Evolutionary conservation across 2,113 vertebrate genomes (phyloP).

Genomic region (Steatornis caripensis): DNA sequence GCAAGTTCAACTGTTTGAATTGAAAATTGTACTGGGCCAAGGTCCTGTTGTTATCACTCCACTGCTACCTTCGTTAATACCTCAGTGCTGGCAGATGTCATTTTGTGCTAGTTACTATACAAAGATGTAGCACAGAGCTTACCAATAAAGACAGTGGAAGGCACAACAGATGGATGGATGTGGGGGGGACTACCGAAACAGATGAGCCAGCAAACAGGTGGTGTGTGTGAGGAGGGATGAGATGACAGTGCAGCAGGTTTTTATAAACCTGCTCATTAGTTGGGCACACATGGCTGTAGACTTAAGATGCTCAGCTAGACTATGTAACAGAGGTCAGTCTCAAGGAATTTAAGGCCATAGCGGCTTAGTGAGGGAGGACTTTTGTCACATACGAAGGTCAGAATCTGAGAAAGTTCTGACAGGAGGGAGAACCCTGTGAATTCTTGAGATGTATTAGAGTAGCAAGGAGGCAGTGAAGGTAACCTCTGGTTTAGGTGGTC

Average conservation of each 20-base stretch:
- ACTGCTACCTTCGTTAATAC: not conserved
- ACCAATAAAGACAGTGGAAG: not conserved
- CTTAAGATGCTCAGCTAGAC: not conserved
- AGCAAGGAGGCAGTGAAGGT: not conserved
- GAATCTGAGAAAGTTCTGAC: not conserved
- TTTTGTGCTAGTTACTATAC: not conserved
- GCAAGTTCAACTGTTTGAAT: not conserved
- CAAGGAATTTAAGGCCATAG: not conserved
- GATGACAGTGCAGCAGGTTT: not conserved
- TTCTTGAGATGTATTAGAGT: not conserved
- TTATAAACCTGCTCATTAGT: not conserved
- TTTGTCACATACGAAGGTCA: not conserved
- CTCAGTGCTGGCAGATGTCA: not conserved
- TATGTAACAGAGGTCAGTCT: not conserved
- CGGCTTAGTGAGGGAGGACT: not conserved
- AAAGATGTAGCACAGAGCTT: not conserved
- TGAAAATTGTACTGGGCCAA: not conserved
- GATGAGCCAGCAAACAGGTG: not conserved
- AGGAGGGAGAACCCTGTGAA: not conserved
- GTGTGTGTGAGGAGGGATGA: not conserved
- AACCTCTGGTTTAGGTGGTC: not conserved
- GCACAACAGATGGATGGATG: not conserved
- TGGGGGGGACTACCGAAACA: not conserved
- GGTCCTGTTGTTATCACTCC: not conserved
- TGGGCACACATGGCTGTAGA: not conserved